A percentile compares a stretch with the other conserved stretches of the same genome.
These are phyloP conservation scores for Smithornis capensis DNA, from an alignment of 2,113 vertebrate species.

Conservation along the genomic window DNA sequence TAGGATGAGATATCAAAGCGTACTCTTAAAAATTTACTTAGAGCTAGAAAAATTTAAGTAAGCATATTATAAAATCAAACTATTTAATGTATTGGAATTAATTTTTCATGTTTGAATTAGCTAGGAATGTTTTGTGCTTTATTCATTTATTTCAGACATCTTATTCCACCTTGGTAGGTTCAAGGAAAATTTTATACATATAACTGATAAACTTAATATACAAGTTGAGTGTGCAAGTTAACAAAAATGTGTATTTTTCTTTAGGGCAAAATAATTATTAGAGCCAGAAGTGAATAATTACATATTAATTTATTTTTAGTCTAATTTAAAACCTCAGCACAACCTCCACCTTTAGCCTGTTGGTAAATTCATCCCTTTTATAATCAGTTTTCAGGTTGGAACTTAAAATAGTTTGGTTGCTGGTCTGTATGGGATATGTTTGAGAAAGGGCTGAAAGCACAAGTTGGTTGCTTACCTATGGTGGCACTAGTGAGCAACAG, in stretches of 20 bases:
- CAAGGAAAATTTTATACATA: neutral
- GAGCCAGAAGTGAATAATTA: neutral
- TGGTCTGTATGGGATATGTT: neutral
- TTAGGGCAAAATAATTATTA: neutral
- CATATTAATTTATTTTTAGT: neutral
- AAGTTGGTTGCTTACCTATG: neutral
- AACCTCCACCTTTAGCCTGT: neutral
- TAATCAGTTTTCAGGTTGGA: neutral
- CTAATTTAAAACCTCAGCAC: neutral
- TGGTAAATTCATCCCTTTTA: neutral
- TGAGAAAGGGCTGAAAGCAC: neutral
- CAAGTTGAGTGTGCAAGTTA: neutral
- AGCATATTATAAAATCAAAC: neutral
- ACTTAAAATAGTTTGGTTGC: neutral
- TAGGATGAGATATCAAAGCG: neutral
- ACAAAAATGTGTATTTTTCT: neutral
- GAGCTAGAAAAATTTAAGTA: conserved; percentile 7
- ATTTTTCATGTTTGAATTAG: neutral
- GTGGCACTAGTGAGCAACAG: conserved; percentile 46
- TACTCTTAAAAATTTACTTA: neutral
- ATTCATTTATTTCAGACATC: neutral
- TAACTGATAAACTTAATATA: neutral
- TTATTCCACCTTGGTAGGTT: neutral
- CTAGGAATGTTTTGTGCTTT: neutral
- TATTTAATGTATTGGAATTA: neutral